Evolutionary conservation across 2,113 vertebrate species (phyloP).

Genomic region (Eulemur rufifrons): DNA sequence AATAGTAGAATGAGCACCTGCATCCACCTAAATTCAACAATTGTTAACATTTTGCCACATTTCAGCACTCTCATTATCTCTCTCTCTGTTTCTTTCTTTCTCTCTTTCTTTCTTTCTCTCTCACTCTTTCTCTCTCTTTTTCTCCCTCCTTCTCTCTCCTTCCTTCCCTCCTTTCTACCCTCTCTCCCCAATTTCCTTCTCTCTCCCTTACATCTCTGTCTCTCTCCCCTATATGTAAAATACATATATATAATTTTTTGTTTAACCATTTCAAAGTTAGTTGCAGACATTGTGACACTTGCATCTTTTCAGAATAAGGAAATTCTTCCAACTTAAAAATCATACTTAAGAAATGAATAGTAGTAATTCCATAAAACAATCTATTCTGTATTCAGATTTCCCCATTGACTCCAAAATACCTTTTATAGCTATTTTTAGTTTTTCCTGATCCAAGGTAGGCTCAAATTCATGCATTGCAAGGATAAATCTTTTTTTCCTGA

Average conservation of each 20-base stretch:
- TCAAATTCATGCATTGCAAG: neutral
- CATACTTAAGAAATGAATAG: slow-evolving; percentile 17
- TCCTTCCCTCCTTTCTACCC: neutral
- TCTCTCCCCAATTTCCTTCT: neutral
- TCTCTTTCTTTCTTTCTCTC: neutral
- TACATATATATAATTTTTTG: neutral
- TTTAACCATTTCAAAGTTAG: neutral
- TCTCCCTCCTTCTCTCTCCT: neutral
- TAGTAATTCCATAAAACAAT: neutral
- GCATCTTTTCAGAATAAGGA: neutral
- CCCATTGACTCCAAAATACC: neutral
- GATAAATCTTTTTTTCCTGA: neutral
- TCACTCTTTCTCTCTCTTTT: neutral
- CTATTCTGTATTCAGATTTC: neutral
- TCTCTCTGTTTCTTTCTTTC: neutral
- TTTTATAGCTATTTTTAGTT: neutral
- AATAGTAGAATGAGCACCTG: neutral
- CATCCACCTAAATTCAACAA: neutral
- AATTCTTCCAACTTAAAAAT: slow-evolving; percentile 31
- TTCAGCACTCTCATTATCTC: neutral
- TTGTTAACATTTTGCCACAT: neutral
- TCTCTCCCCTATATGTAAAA: neutral
- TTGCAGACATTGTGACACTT: neutral
- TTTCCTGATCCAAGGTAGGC: neutral
- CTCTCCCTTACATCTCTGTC: neutral